phyloP scores from a whole-genome alignment of 2,888 invertebrate species.

The Abrostola triplasia region DNA sequence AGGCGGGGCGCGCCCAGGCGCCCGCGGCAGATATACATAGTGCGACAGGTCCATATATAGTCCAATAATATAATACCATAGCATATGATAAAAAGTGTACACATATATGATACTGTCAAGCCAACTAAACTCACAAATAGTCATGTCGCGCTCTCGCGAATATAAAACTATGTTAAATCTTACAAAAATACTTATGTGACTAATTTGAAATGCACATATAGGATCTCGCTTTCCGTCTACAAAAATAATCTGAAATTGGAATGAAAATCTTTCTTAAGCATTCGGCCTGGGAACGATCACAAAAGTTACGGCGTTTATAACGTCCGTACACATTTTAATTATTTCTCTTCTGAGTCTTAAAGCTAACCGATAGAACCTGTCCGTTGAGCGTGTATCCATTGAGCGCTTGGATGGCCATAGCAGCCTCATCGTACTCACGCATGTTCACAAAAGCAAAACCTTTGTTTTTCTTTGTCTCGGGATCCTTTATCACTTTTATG shows the following conservation, averaged over 20 bases:
- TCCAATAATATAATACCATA: slow-evolving; percentile 87
- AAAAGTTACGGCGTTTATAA: slow-evolving; percentile 78
- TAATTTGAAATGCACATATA: slow-evolving; percentile 88
- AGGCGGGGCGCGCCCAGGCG: slow-evolving; percentile 65
- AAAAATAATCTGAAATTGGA: slow-evolving; percentile 89
- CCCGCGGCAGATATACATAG: slow-evolving; percentile 74
- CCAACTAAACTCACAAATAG: slow-evolving; percentile 86
- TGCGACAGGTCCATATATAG: slow-evolving; percentile 86
- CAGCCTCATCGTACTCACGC: slow-evolving; percentile 87
- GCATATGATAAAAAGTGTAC: slow-evolving; percentile 83
- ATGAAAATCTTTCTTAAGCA: slow-evolving; percentile 84
- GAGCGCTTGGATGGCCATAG: slow-evolving; percentile 87
- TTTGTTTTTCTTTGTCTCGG: slow-evolving; percentile 87
- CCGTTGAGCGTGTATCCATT: slow-evolving; percentile 88
- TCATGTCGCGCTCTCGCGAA: slow-evolving; percentile 86
- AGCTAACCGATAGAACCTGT: slow-evolving; percentile 88
- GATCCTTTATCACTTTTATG: slow-evolving; percentile 87
- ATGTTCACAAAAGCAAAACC: slow-evolving; percentile 87
- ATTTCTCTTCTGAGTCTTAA: slow-evolving; percentile 88
- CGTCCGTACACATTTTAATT: slow-evolving; percentile 81
- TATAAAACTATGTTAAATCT: slow-evolving; percentile 87
- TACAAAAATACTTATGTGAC: slow-evolving; percentile 88
- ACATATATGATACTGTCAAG: slow-evolving; percentile 87
- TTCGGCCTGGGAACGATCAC: slow-evolving; percentile 83
- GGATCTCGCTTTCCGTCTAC: slow-evolving; percentile 86